Evolutionary conservation across 2,113 vertebrate species (phyloP), one percentile per base, ranked within the genome.

Genomic region (Gymnorhina tibicen): DNA sequence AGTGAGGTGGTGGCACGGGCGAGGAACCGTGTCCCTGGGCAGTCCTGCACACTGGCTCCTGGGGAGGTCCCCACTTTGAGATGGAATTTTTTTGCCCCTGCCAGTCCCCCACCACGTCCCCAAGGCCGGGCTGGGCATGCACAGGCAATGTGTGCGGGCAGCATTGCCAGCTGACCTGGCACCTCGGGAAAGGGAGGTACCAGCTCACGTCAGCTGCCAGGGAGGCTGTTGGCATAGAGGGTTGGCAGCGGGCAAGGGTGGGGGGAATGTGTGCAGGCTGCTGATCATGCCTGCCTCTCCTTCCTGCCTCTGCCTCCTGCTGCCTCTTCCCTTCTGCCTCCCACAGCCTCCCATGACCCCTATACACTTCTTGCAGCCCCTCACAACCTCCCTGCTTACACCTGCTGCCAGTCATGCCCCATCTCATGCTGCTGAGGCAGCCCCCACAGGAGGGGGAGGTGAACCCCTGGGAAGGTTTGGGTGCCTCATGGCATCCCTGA

Each of bases 61-160:
- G 0, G 1, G 11, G 3, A 56, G n/a, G 11, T 35, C 15, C 13
- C 22, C 2, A 0, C 0, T 1, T 8, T 20, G 32, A 20, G 19
- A 66, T 22, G 33, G 16, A 35, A 33, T 24, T 49, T 84, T 84
- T 84, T 37, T 19, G 55, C 35, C 67, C 17, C 41, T 73, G 21
- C 18, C 64, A 24, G 13, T 58, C 16, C 37, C 37, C 28, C 0
- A 2, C 5, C 42, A 15, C 0, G 0, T 68, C 28, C 32, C 42
- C 9, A 7, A 37, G 39, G 74, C 56, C 2, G 3, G 35, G 50
- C 35, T 19, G 72, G 72, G 64, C 1, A 4, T 67, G 52, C 26
- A 13, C 3, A 1, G 86, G 42, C 32, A 21, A 23, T 4, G 35
- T 33, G 56, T 55, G 56, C 4, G 3, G 63, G 69, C 69, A 92